Evolutionary conservation across 1,140 invertebrate species (phyloP).

Genomic region (Aphidius ervi): DNA sequence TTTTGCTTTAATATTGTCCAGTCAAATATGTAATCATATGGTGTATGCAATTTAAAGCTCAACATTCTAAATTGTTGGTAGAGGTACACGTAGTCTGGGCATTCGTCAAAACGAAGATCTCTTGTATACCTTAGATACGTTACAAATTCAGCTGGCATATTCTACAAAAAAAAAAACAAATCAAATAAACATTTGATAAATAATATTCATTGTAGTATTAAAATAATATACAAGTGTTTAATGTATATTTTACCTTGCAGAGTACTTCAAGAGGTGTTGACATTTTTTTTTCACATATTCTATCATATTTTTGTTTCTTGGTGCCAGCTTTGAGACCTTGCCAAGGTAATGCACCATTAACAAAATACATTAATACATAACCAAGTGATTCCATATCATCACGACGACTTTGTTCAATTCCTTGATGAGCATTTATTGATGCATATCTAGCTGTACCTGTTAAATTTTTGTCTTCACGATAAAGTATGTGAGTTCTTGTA

Average conservation of each 20-base stretch:
- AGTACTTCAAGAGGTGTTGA: constrained; percentile 90
- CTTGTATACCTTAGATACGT: constrained; percentile 98
- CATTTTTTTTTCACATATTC: constrained; percentile 97
- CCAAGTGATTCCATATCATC: constrained; percentile 97
- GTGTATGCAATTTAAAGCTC: constrained; percentile 97
- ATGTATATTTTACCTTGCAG: constrained; percentile 67
- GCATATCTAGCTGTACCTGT: constrained; percentile 96
- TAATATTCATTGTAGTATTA: neutral
- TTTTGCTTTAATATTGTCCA: constrained; percentile 99
- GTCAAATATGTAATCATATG: constrained; percentile 99
- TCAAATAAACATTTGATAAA: constrained; percentile 7
- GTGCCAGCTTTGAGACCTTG: constrained; percentile 90
- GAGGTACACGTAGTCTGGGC: constrained; percentile 97
- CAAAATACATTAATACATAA: constrained; percentile 97
- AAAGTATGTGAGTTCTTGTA: constrained; percentile 83
- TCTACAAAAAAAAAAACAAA: constrained; percentile 51
- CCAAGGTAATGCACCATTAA: constrained; percentile 88
- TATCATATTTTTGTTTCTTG: constrained; percentile 96
- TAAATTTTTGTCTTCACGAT: constrained; percentile 95
- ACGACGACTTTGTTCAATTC: constrained; percentile 84
- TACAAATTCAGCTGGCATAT: constrained; percentile 93
- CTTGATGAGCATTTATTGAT: constrained; percentile 94
- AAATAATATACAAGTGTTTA: constrained; percentile 18
- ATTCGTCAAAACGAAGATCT: constrained; percentile 91
- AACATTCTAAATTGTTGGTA: constrained; percentile 96